These are phyloP conservation scores for Ovibos moschatus DNA, from an alignment of 2,113 vertebrate genomes.

Conservation along the genomic window DNA sequence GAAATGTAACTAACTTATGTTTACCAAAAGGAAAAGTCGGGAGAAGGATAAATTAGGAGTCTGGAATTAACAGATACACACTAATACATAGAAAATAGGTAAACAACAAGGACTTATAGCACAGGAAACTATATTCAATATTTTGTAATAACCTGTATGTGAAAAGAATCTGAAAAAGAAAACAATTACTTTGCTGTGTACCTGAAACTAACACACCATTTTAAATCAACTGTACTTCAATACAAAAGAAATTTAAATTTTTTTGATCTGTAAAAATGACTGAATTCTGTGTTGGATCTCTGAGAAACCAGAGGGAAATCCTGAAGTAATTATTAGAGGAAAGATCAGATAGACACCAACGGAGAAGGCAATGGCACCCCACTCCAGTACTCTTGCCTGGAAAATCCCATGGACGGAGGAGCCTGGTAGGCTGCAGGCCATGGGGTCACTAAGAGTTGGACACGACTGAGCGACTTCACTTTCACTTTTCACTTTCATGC, in stretches of 20 bases:
- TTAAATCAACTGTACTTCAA: background rate
- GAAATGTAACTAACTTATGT: background rate
- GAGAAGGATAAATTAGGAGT: background rate
- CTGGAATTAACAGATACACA: background rate
- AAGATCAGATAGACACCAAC: background rate
- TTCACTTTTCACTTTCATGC: no score
- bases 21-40: background rate
- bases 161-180: background rate
- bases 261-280: background rate
- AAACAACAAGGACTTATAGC: background rate
- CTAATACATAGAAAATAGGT: background rate
- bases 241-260: background rate
- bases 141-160: background rate
- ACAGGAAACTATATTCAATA: background rate
- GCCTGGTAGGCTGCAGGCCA: no score
- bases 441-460: no score
- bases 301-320: constrained; percentile 16
- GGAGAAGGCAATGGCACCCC: no score
- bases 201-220: background rate
- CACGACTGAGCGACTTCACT: no score
- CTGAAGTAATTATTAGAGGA: background rate
- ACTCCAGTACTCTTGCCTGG: background rate
- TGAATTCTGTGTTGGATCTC: background rate
- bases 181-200: background rate
- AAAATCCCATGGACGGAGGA: background rate